Conservation (phyloP, 2,888 invertebrate genomes). For the Pseudeuparius sepicola region DNA sequence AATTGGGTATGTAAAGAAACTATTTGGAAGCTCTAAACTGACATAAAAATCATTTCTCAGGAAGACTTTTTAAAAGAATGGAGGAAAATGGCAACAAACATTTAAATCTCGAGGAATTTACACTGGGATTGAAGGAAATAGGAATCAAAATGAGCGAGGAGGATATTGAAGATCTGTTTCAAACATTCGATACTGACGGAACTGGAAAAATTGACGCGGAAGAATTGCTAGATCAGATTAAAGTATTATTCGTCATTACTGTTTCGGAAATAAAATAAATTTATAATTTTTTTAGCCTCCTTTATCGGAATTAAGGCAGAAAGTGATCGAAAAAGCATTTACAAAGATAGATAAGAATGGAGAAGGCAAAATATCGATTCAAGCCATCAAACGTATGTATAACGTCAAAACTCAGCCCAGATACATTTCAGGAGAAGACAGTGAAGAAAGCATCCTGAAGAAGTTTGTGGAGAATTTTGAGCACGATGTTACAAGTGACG, state of each 20-base stretch:
- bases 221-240: background rate
- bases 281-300: constrained; percentile 1
- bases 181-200: background rate
- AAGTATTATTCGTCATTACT: too few relatives aligned
- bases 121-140: background rate
- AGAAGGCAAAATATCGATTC: background rate
- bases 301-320: background rate
- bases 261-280: too few relatives aligned
- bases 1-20: too few relatives aligned
- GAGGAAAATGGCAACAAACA: background rate
- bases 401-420: background rate
- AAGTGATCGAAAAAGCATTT: constrained; percentile 3
- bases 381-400: background rate
- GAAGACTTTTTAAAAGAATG: too few relatives aligned
- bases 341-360: background rate
- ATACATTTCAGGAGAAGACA: background rate
- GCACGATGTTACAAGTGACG: background rate
- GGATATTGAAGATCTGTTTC: background rate
- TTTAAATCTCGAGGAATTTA: background rate
- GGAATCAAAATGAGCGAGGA: background rate
- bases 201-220: background rate
- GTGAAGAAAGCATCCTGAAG: background rate
- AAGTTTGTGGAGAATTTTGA: constrained; percentile 1
- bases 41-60: too few relatives aligned
- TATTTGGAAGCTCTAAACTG: too few relatives aligned